Evolutionary conservation across 2,113 vertebrate species (phyloP).

Genomic region (Myrmophylax atrothorax): DNA sequence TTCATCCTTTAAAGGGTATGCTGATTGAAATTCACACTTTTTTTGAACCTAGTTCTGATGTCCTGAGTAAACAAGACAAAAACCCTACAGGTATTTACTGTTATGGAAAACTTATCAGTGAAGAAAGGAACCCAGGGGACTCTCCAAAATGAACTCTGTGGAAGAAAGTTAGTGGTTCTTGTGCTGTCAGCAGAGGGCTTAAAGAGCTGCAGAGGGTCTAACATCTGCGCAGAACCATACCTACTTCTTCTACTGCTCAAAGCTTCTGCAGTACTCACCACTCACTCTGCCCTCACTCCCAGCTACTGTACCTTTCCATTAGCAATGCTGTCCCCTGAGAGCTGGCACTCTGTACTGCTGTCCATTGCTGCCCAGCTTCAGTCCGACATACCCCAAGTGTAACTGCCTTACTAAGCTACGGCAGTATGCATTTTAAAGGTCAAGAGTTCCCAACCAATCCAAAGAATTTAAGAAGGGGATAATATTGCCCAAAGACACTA

Average conservation of each 20-base stretch:
- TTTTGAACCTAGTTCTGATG: not conserved
- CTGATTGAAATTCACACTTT: not conserved
- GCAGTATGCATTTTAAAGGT: slow-evolving; percentile 55
- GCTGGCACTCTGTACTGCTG: not conserved
- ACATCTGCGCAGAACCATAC: not conserved
- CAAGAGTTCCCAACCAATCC: slow-evolving; percentile 44
- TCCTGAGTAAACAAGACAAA: not conserved
- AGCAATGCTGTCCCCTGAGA: accelerated
- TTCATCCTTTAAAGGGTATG: not conserved
- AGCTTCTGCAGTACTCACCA: not conserved
- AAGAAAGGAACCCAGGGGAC: not conserved
- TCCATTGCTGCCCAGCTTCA: not conserved
- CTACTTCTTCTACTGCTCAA: not conserved
- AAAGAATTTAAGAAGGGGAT: slow-evolving; percentile 62
- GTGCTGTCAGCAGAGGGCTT: slow-evolving; percentile 50
- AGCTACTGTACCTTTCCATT: not conserved
- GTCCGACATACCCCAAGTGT: not conserved
- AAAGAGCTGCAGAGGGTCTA: slow-evolving; percentile 10
- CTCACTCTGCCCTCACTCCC: not conserved
- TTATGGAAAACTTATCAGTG: not conserved
- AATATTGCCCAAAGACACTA: slow-evolving; percentile 45
- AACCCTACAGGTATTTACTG: not conserved
- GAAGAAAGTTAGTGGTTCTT: not conserved
- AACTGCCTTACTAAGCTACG: not conserved
- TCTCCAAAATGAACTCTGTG: not conserved